phyloP scores from a whole-genome alignment of 2,113 vertebrate genomes.

The Peromyscus maniculatus region DNA sequence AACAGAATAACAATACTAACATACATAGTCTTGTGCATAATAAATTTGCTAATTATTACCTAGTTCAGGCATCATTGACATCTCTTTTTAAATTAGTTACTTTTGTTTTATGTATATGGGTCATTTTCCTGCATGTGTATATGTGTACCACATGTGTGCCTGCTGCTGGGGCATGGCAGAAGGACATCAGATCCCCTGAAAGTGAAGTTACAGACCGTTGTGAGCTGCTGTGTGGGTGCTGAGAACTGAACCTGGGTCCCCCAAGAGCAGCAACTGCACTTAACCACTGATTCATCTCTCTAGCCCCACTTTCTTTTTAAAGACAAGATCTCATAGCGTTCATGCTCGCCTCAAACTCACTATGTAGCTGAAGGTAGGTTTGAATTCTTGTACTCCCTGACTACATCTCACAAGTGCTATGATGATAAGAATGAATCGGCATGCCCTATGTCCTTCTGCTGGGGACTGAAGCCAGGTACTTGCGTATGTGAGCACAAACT shows the following conservation, averaged over 20 bases:
- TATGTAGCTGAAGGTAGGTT: neutral
- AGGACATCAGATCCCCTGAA: too few species aligned
- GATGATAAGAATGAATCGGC: neutral
- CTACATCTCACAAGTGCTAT: neutral
- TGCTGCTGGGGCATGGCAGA: neutral
- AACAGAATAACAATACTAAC: neutral
- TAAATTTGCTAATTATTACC: conserved; percentile 47
- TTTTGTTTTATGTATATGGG: neutral
- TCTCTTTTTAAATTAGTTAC: neutral
- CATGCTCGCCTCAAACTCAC: neutral
- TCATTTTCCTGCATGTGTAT: neutral
- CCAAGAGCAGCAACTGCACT: neutral
- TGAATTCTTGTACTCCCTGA: neutral
- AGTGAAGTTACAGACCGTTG: neutral
- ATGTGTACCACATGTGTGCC: neutral
- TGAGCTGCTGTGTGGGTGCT: neutral
- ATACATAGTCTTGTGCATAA: conserved; percentile 23
- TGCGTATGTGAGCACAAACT: neutral
- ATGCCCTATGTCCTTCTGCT: too few species aligned
- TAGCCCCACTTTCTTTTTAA: neutral
- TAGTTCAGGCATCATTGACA: conserved; percentile 17
- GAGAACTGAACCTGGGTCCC: neutral
- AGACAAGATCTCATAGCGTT: neutral
- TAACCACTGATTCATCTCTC: neutral
- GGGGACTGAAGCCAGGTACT: neutral